Percentiles rank a stretch among this genome's conserved stretches.
Conservation (phyloP, 2,888 invertebrate species). For the Amphipoea lucens region DNA sequence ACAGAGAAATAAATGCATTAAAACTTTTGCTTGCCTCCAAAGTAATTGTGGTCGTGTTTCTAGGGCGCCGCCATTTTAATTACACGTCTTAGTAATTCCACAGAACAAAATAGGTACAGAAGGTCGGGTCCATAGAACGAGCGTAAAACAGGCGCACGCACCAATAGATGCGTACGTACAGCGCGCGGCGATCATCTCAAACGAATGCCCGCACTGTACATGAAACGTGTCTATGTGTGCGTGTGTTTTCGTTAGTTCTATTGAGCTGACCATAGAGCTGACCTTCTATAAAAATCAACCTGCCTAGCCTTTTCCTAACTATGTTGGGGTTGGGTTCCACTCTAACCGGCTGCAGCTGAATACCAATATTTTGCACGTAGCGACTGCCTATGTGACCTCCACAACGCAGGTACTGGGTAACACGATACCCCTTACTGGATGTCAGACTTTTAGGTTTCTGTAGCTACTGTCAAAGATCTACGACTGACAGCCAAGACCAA, state of each 20-base stretch:
- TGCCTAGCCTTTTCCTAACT: not conserved
- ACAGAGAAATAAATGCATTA: constrained; percentile 74
- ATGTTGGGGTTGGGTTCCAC: not conserved
- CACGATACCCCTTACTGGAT: not conserved
- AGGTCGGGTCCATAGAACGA: not conserved
- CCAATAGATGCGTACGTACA: not conserved
- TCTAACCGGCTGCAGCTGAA: too few relatives aligned
- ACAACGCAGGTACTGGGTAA: not conserved
- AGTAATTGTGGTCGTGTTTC: constrained; percentile 76
- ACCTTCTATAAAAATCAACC: not conserved
- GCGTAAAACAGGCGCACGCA: too few relatives aligned
- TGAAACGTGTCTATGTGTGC: not conserved
- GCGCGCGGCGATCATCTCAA: too few relatives aligned
- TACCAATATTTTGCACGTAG: too few relatives aligned
- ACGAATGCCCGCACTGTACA: not conserved
- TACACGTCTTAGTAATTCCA: constrained; percentile 65
- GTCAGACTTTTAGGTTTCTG: not conserved
- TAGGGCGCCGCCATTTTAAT: constrained; percentile 70
- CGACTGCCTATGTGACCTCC: not conserved
- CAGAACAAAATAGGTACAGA: constrained; percentile 3
- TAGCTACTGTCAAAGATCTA: not conserved
- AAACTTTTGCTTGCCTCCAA: constrained; percentile 74
- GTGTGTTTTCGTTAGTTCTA: not conserved
- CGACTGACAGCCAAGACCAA: not conserved
- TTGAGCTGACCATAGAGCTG: not conserved